Percentiles rank a stretch among this genome's conserved stretches.
Evolutionary conservation across 2,797 vertebrate species (phyloP).

Genomic region (Nothura maculosa): DNA sequence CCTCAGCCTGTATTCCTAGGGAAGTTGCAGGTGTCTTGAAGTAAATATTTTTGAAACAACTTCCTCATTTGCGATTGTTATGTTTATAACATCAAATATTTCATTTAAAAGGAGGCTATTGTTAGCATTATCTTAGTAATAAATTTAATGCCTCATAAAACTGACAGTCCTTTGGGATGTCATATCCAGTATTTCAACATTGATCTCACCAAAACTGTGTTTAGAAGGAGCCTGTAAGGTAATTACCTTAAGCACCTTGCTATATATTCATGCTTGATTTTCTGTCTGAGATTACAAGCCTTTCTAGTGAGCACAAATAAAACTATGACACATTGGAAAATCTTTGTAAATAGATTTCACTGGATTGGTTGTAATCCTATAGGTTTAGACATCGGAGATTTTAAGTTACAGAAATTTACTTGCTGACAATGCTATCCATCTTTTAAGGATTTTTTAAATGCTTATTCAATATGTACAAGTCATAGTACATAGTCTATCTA

Average conservation of each 20-base stretch:
- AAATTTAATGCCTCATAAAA: conserved; percentile 34
- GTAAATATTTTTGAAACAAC: conserved; percentile 55
- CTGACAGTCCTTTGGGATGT: conserved; percentile 24
- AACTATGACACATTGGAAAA: neutral
- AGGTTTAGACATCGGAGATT: neutral
- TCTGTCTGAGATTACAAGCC: neutral
- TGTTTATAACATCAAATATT: conserved; percentile 56
- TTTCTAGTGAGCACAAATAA: conserved; percentile 42
- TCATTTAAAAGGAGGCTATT: conserved; percentile 49
- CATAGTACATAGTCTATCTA: neutral
- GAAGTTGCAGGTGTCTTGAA: conserved; percentile 47
- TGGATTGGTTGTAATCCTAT: neutral
- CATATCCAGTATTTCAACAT: conserved; percentile 68
- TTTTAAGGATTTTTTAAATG: neutral
- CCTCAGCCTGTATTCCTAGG: neutral
- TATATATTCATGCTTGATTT: conserved; percentile 57
- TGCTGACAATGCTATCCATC: neutral
- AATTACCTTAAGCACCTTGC: conserved; percentile 45
- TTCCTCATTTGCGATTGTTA: conserved; percentile 53
- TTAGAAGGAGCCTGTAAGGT: conserved; percentile 63
- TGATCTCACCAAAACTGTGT: conserved; percentile 73
- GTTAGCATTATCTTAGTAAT: conserved; percentile 33
- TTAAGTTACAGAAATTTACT: neutral
- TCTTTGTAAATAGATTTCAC: neutral
- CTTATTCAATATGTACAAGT: neutral